Evolutionary conservation across 2,797 vertebrate species (phyloP), one percentile per base, ranked within the genome.

Genomic region (Zalophus californianus): DNA sequence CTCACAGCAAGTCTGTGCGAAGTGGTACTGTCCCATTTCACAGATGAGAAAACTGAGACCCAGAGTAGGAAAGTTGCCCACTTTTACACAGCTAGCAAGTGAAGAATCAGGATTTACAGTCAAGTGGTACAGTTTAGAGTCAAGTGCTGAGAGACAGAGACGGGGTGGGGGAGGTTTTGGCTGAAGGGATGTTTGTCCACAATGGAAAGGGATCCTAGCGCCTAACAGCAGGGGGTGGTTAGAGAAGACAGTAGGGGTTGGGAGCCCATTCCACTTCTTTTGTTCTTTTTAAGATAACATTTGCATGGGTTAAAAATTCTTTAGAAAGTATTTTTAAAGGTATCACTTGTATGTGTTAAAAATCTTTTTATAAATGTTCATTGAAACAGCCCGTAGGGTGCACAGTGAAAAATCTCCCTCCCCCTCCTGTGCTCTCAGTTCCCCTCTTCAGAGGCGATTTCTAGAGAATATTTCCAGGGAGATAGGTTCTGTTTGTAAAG

Each of bases 241-340:
- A 82, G 60, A 62, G 29, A 58, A 50, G 68, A 20, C 11, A 16
- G 5, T 5, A 27, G 66, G 38, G 20, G 1, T 41, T 54, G 3
- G 18, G 56, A 73, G 16, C 79, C 14, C 13, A 6, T 41, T 54
- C 35, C 32, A 35, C 35, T 38, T 48, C 70, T 82, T 66, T 72
- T 12, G 72, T 82, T 94, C 56, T 70, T 72, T 75, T 52, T 52
- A 85, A 79, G 72, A 10, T 70, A 72, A 27, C 41, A 73, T 66
- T 75, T 86, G 21, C 41, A 21, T 27, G n/a, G 12, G 23, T 82
- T 87, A 92, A 48, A 52, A 29, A 56, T 64, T 82, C 25, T 82
- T 92, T 82, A n/a, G 73, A 94, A 62, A 72, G 72, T 23, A 29
- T 21, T 87, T 96, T 95, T 77, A 72, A 82, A 95, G 38, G 52